Conservation (phyloP, 2,888 invertebrate species). For the Rapana venosa region DNA sequence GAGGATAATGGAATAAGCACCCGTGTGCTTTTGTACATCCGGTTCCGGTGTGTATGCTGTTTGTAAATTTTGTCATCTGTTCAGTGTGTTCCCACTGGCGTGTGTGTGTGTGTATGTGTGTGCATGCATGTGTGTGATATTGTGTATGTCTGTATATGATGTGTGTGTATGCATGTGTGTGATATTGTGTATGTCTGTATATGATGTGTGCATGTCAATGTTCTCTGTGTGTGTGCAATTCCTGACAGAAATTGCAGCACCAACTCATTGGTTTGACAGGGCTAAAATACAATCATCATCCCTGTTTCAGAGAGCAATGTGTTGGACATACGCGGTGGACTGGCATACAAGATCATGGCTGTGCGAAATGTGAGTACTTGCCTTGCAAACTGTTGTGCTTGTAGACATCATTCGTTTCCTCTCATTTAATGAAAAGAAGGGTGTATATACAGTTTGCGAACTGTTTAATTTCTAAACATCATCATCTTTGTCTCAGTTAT, state of each 20-base stretch:
- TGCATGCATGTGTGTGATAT: background rate
- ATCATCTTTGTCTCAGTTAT: background rate
- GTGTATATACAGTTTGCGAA: background rate
- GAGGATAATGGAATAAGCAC: too few species aligned
- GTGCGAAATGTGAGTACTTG: conserved; percentile 61
- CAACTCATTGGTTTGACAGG: too few species aligned
- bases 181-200: background rate
- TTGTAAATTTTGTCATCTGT: too few species aligned
- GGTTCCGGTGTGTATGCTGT: too few species aligned
- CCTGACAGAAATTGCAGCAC: too few species aligned
- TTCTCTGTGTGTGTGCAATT: too few species aligned
- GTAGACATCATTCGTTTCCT: too few species aligned
- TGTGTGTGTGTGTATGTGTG: background rate
- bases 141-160: background rate
- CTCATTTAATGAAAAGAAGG: background rate
- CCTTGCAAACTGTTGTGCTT: too few species aligned
- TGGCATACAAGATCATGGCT: conserved; percentile 65
- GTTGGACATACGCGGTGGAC: conserved; percentile 65
- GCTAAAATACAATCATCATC: background rate
- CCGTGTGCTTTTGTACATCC: too few species aligned
- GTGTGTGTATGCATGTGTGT: background rate
- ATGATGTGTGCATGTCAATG: background rate
- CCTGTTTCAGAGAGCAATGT: conserved; percentile 67
- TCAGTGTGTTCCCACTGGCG: too few species aligned
- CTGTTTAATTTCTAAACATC: background rate